Evolutionary conservation across 2,888 invertebrate species (phyloP), one percentile per base, ranked within the genome.

Genomic region (Heteromyza rotundicornis): DNA sequence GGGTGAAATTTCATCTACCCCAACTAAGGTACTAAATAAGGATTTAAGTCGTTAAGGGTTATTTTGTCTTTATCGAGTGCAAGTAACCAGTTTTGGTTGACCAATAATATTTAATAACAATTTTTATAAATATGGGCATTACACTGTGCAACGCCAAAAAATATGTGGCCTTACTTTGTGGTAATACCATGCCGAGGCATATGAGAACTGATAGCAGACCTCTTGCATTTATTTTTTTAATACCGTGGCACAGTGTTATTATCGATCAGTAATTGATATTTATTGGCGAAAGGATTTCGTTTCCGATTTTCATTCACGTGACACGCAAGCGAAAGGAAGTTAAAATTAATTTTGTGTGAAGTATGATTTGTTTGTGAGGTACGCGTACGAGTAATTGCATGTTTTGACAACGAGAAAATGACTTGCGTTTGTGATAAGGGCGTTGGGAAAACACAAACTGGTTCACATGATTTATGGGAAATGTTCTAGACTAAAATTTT

Each of bases 51-150:
- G 10, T 40, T 40, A 40, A 20, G 47, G 47, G 47, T 47, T 5
- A 19, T 47, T 40, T 40, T 10, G 7, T 27, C 27, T n/a, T n/a
- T n/a, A 27, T 10, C 27, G 27, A 10, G 40, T 40, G 40, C n/a
- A 27, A 27, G 27, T 27, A n/a, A 40, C 40, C 32, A 32, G 32
- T 32, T 12, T 40, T 3, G 17, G 47, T 20, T 47, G 47, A 47
- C 47, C 70, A 66, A 70, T 69, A 71, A 75, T 72, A 74, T 77
- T 76, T 77, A 75, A 73, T 72, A 77, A 70, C 68, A 73, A 77
- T 76, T 74, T 69, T 65, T 70, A 74, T 73, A 73, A 77, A 76
- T 74, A 77, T 74, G 47, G 19, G 47, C 17, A 47, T 47, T n/a
- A n/a, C n/a, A n/a, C n/a, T n/a, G n/a, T n/a, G n/a, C n/a, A n/a